Conservation (phyloP, 1,140 invertebrate genomes). For the Grapholita molesta region DNA sequence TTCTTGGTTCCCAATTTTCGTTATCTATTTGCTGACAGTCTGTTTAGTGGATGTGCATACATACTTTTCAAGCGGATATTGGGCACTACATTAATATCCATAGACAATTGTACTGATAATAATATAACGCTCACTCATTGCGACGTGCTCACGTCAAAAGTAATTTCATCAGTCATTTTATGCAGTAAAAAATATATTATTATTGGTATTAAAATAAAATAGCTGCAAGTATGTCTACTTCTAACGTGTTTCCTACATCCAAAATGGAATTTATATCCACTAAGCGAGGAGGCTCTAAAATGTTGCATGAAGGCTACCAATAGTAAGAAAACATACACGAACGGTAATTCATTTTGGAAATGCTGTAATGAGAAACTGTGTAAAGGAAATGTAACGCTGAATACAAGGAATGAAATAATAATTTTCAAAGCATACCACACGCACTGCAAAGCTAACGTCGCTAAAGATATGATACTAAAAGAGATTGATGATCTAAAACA, state of each 20-base stretch:
- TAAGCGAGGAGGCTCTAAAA: not conserved
- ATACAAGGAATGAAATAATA: not conserved
- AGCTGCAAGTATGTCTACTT: not conserved
- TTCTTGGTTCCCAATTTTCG: not conserved
- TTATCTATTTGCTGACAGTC: not conserved
- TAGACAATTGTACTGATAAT: not conserved
- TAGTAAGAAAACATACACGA: too few relatives aligned
- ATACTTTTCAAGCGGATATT: not conserved
- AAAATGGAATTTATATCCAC: not conserved
- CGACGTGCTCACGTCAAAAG: not conserved
- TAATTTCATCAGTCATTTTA: not conserved
- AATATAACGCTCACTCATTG: not conserved
- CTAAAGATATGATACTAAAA: not conserved
- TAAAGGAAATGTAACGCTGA: too few relatives aligned
- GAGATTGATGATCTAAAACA: conserved; percentile 1
- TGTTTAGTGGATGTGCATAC: not conserved
- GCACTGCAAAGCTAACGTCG: not conserved
- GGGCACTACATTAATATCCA: not conserved
- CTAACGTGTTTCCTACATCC: not conserved
- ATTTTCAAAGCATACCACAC: not conserved
- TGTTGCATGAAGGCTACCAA: too few relatives aligned
- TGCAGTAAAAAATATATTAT: not conserved
- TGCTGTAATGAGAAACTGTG: too few relatives aligned
- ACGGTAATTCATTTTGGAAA: too few relatives aligned
- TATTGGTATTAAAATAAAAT: not conserved